Evolutionary conservation across 92 coral and sea anemone genomes (phyloP).

Genomic region (Parazoanthus atlanticus): DNA sequence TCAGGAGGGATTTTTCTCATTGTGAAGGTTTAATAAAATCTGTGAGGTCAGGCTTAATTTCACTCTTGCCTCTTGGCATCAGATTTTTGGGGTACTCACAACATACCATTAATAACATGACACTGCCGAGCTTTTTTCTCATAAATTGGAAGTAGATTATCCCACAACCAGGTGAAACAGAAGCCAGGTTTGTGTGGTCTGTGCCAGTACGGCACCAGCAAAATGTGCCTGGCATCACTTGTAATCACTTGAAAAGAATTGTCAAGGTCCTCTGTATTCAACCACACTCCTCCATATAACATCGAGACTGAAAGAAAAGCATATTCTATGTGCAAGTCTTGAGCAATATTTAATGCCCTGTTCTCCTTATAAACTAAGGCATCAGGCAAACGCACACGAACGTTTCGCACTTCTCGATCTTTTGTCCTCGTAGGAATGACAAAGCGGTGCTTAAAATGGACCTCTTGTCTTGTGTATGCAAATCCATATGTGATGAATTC

Average conservation of each 20-base stretch:
- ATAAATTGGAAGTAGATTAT: conserved; percentile 50
- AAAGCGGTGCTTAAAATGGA: conserved; percentile 67
- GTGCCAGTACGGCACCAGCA: conserved; percentile 79
- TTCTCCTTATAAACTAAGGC: conserved; percentile 75
- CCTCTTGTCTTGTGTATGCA: conserved; percentile 45
- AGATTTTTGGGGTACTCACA: background rate
- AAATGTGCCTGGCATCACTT: conserved; percentile 51
- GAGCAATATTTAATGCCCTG: conserved; percentile 65
- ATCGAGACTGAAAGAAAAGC: conserved; percentile 59
- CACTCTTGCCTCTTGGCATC: background rate
- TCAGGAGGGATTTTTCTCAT: too few species aligned
- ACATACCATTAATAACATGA: conserved; percentile 67
- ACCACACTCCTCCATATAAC: conserved; percentile 48
- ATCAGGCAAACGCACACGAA: conserved; percentile 75
- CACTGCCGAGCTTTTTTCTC: conserved; percentile 66
- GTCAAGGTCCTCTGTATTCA: conserved; percentile 16
- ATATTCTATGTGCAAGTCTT: conserved; percentile 80
- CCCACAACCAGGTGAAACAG: conserved; percentile 71
- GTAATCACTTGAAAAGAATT: conserved; percentile 61
- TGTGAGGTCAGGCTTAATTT: too few species aligned
- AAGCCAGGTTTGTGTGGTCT: conserved; percentile 81
- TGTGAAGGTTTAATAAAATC: too few species aligned
- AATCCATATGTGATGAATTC: conserved; percentile 71
- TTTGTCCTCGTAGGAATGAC: conserved; percentile 54
- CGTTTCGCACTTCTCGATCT: conserved; percentile 46